Evolutionary conservation across 2,113 vertebrate species (phyloP).

Genomic region (Chamaea fasciata): DNA sequence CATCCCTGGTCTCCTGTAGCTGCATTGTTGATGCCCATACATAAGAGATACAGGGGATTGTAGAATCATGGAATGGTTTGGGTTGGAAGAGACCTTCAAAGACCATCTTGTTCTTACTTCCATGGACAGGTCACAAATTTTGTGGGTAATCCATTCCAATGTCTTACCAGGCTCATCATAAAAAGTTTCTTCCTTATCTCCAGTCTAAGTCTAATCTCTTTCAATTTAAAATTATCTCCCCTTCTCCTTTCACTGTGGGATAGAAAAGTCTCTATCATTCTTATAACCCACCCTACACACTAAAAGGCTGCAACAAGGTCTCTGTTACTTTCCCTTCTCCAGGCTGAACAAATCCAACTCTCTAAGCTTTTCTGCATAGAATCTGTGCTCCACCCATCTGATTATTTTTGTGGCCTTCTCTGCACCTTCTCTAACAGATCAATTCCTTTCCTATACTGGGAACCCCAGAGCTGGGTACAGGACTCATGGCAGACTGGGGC

Average conservation of each 20-base stretch:
- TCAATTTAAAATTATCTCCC: background rate
- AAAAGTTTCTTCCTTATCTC: background rate
- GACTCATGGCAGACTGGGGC: background rate
- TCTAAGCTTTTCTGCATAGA: background rate
- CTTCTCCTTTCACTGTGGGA: background rate
- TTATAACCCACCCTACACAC: background rate
- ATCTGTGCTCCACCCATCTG: background rate
- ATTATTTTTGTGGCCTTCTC: background rate
- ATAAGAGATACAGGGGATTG: accelerated
- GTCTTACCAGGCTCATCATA: background rate
- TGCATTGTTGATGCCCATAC: background rate
- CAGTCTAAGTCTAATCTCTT: background rate
- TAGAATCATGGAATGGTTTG: background rate
- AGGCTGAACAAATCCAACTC: background rate
- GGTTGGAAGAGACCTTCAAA: background rate
- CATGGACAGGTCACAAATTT: background rate
- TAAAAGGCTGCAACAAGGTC: background rate
- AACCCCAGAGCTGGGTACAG: background rate
- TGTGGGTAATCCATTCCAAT: background rate
- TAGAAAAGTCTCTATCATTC: background rate
- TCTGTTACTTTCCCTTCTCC: background rate
- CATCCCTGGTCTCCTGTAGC: background rate
- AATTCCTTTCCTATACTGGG: background rate
- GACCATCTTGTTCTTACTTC: accelerated
- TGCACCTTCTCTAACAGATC: background rate